Base-by-base conservation (phyloP, 1,140 invertebrate genomes). In the Caenorhabditis briggsae region DNA sequence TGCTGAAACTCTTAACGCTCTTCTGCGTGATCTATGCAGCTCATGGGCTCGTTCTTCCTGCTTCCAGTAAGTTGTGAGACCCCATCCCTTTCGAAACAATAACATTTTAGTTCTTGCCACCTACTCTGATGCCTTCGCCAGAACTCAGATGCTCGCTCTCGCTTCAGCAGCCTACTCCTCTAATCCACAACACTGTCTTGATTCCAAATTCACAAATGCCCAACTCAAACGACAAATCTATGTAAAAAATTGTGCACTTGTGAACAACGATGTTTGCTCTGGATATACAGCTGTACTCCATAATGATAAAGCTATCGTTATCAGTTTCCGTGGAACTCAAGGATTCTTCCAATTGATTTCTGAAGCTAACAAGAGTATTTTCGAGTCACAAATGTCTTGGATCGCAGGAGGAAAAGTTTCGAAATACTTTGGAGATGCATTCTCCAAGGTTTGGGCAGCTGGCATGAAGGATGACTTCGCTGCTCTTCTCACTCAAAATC, bases 301-400 rank as follows among this genome's bases (percentile, higher is more conserved):
- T 20, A 50, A 23, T 23, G 82, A 90, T 5, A 88, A 88, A 61
- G 82, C 88, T 0, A 90, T 90, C 48, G 86, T 90, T 0, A 58
- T 90, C 23, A 83, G 86, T 55, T 89, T 88, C 84, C 88, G 89
- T 16, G 90, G 90, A 59, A 90, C 90, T 9, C 46, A 89, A n/a
- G 84, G 89, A 18, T 90, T 90, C 41, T 58, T 89, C 20, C 89
- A 90, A 84, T 83, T 90, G 16, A 48, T 90, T 23, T 78, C 83
- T 20, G 90, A 90, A 65, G 89, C 86, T 59, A 82, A 88, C 59
- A 65, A 89, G 25, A 87, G 70, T n/a, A 53, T 90, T 20, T 88
- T 90, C 43, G 64, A 85, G 41, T 56, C 48, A 23, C 65, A 83
- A 53, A 83, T 83, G 46, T 16, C 46, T 12, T 89, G 85, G 56